These are phyloP conservation scores for Myotis daubentonii DNA, from an alignment of 2,797 vertebrate genomes.

Conservation along the genomic window DNA sequence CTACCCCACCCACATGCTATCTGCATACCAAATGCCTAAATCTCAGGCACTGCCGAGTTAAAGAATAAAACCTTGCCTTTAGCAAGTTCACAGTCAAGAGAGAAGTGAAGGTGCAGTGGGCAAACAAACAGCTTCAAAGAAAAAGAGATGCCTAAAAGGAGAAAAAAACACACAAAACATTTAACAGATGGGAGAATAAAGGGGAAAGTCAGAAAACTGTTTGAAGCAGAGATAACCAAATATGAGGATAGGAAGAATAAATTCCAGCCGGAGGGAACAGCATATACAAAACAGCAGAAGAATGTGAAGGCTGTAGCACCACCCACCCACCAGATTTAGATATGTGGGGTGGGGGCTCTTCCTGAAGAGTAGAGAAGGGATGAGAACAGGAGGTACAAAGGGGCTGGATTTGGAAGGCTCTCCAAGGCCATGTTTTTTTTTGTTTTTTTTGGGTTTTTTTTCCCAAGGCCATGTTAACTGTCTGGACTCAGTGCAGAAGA, in stretches of 20 bases:
- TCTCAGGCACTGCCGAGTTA: not conserved
- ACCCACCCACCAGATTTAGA: not conserved
- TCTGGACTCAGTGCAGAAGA: not conserved
- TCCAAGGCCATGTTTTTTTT: too few species aligned
- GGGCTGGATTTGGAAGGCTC: not conserved
- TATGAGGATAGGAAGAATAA: not conserved
- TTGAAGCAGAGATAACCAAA: not conserved
- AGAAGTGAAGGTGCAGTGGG: not conserved
- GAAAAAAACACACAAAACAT: not conserved
- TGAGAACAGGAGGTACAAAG: not conserved
- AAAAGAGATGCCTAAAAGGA: not conserved
- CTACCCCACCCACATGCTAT: not conserved
- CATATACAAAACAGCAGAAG: not conserved
- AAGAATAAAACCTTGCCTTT: not conserved
- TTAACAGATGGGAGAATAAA: not conserved
- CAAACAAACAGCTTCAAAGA: not conserved
- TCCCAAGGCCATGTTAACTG: not conserved
- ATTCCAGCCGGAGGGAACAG: not conserved
- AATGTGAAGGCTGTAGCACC: not conserved
- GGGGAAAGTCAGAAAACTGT: not conserved
- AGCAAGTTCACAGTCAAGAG: not conserved
- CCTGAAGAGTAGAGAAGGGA: not conserved
- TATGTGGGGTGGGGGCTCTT: not conserved
- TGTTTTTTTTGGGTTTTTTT: too few species aligned
- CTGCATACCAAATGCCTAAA: not conserved